phyloP scores from a whole-genome alignment of 2,888 invertebrate species.

The Patella ulyssiponensis region DNA sequence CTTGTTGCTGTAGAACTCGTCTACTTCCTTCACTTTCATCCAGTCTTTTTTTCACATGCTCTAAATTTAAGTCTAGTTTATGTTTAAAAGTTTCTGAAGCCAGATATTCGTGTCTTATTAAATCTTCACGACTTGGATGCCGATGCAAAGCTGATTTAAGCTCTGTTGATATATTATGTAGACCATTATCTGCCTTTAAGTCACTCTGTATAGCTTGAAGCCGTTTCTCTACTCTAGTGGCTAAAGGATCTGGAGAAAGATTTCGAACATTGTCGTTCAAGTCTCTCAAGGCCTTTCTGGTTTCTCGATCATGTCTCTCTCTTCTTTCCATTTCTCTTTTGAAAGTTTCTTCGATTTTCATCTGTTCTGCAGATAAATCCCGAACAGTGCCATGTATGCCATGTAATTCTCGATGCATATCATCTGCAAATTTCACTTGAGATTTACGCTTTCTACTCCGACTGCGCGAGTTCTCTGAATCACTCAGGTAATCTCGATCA shows the following conservation, averaged over 20 bases:
- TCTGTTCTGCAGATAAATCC: constrained; percentile 66
- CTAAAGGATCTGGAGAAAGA: constrained; percentile 47
- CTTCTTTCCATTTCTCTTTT: constrained; percentile 61
- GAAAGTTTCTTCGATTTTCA: constrained; percentile 62
- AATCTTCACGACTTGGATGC: constrained; percentile 45
- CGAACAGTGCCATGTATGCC: constrained; percentile 65
- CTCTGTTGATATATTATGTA: constrained; percentile 60
- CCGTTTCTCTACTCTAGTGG: constrained; percentile 60
- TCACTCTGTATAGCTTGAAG: constrained; percentile 64
- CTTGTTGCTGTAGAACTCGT: constrained; percentile 60
- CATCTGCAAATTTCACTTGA: constrained; percentile 64
- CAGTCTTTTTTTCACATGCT: constrained; percentile 58
- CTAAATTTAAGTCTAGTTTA: constrained; percentile 61
- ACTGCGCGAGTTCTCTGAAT: constrained; percentile 53
- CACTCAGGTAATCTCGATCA: constrained; percentile 64
- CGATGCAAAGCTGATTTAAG: constrained; percentile 51
- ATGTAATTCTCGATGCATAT: constrained; percentile 63
- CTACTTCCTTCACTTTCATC: constrained; percentile 66
- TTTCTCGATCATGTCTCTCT: constrained; percentile 59
- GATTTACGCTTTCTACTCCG: constrained; percentile 49
- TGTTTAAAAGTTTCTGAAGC: constrained; percentile 57
- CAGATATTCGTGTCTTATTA: constrained; percentile 49
- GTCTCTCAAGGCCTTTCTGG: constrained; percentile 53
- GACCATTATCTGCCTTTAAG: constrained; percentile 61
- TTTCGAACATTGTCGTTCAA: constrained; percentile 52